Evolutionary conservation across 1,140 invertebrate species (phyloP).

Genomic region (Diplogasteroides magnus): DNA sequence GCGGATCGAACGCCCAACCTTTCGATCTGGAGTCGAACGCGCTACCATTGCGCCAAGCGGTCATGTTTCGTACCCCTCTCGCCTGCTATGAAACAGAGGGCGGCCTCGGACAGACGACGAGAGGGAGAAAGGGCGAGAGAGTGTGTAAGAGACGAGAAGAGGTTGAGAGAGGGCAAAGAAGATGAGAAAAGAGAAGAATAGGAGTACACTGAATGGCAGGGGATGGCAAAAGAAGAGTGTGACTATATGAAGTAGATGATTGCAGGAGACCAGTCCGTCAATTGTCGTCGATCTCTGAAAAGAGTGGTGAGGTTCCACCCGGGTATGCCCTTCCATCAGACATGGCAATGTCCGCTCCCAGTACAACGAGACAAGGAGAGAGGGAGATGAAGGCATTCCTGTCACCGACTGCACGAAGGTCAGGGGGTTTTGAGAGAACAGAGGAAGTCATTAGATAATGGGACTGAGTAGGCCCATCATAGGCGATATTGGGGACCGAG

Average conservation of each 20-base stretch:
- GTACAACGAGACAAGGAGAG: constrained; percentile 14
- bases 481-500: no score
- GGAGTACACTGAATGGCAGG: no score
- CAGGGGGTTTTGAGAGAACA: neutral
- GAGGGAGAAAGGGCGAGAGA: neutral
- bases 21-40: constrained; percentile 25
- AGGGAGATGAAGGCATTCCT: neutral
- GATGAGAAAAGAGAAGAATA: no score
- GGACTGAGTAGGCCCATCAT: no score
- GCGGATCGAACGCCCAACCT: constrained; percentile 23
- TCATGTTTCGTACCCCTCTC: constrained; percentile 14
- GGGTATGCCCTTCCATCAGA: constrained; percentile 19
- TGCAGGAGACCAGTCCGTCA: constrained; percentile 11
- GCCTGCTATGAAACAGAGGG: neutral
- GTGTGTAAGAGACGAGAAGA: neutral
- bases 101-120: neutral
- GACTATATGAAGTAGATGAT: no score
- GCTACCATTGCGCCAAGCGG: constrained; percentile 30
- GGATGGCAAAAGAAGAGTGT: no score
- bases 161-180: neutral
- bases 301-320: constrained; percentile 22
- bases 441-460: neutral
- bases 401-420: neutral
- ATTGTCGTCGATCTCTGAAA: constrained; percentile 24
- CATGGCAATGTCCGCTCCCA: constrained; percentile 19